Percentiles rank a stretch among this genome's conserved stretches.
These are phyloP conservation scores for Sciurus niger DNA, from an alignment of 2,113 vertebrate species.

Conservation along the genomic window DNA sequence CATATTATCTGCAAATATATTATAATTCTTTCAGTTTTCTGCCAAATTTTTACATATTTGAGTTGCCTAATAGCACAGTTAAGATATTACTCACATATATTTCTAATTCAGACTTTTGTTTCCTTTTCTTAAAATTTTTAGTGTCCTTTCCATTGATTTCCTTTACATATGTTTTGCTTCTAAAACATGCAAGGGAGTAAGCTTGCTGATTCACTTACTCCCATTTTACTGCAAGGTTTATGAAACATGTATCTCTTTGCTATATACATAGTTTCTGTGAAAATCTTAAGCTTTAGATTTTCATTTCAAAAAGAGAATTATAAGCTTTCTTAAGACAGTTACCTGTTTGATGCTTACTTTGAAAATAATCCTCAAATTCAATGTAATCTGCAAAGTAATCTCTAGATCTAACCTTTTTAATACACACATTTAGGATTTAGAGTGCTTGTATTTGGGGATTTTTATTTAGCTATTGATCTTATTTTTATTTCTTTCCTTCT, in stretches of 20 bases:
- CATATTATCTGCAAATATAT: background rate
- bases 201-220: slow-evolving; percentile 30
- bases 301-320: slow-evolving; percentile 58
- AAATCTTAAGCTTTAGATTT: slow-evolving; percentile 36
- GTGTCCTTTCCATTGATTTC: slow-evolving; percentile 48
- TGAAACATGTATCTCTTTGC: slow-evolving; percentile 31
- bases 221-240: slow-evolving; percentile 55
- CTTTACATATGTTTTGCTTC: slow-evolving; percentile 31
- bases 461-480: slow-evolving; percentile 64
- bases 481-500: slow-evolving; percentile 12
- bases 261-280: slow-evolving; percentile 31
- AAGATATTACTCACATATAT: background rate
- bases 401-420: background rate
- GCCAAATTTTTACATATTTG: background rate
- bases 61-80: background rate
- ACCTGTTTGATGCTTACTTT: background rate
- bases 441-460: background rate
- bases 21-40: background rate
- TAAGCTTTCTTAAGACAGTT: background rate
- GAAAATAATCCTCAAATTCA: slow-evolving; percentile 48
- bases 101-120: slow-evolving; percentile 21
- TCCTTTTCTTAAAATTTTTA: slow-evolving; percentile 23
- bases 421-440: background rate
- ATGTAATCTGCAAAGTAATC: slow-evolving; percentile 35
- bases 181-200: slow-evolving; percentile 67